These are phyloP conservation scores for Oceanodroma tethys DNA, from an alignment of 2,113 vertebrate genomes.

Conservation along the genomic window DNA sequence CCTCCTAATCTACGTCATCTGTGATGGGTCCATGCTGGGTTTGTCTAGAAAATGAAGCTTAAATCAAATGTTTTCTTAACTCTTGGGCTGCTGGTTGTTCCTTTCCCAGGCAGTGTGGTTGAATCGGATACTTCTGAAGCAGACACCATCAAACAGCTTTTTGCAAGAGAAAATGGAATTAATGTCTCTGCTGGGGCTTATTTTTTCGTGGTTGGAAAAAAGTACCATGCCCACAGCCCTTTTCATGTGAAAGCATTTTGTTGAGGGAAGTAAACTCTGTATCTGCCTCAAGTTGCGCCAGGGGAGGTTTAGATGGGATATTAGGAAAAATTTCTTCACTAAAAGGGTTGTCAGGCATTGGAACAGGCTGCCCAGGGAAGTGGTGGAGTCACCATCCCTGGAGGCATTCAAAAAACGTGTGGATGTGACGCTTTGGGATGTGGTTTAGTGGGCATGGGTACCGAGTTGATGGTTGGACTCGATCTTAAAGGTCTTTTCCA, in stretches of 20 bases:
- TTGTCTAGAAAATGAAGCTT: not conserved
- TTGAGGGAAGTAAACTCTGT: not conserved
- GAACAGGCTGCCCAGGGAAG: no score
- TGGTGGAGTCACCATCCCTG: no score
- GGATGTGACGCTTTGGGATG: no score
- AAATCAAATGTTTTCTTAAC: not conserved
- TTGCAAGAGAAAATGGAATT: not conserved
- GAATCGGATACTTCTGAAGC: not conserved
- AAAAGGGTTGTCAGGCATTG: no score
- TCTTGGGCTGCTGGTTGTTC: not conserved
- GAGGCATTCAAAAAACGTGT: no score
- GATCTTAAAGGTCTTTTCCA: no score
- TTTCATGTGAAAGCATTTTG: not conserved
- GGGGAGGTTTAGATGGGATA: no score
- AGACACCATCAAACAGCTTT: not conserved
- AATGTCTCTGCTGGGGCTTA: not conserved
- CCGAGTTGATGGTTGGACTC: no score
- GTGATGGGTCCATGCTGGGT: not conserved
- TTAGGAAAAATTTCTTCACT: no score
- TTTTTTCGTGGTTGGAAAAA: not conserved
- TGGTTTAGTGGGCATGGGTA: no score
- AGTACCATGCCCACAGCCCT: not conserved
- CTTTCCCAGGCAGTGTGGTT: not conserved
- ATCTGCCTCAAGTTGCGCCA: no score
- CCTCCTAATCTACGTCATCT: fast-evolving